Evolutionary conservation across 2,797 vertebrate genomes (phyloP).

Genomic region (Microhierax caerulescens): DNA sequence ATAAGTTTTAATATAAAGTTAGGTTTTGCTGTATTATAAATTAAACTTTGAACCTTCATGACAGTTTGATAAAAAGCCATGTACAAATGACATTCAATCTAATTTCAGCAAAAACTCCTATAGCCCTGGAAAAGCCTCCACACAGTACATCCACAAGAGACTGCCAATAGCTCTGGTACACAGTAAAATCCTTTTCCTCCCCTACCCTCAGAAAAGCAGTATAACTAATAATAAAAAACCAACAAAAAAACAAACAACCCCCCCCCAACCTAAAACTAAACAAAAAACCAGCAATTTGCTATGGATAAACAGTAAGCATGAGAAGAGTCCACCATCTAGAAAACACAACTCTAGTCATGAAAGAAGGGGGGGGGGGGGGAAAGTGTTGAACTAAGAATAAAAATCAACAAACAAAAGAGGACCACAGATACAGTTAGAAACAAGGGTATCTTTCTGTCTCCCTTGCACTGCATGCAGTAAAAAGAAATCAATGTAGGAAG

Average conservation of each 20-base stretch:
- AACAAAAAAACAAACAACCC: background rate
- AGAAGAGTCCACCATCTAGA: background rate
- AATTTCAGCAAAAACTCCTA: background rate
- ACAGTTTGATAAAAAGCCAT: background rate
- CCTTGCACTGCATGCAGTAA: background rate
- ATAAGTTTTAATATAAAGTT: background rate
- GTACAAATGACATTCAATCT: background rate
- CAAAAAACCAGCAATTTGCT: background rate
- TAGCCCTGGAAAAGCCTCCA: background rate
- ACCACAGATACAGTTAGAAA: background rate
- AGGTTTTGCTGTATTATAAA: background rate
- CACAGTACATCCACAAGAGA: background rate
- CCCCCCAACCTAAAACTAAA: accelerated
- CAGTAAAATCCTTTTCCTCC: background rate
- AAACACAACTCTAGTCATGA: background rate
- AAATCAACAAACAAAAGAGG: background rate
- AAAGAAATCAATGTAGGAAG: background rate
- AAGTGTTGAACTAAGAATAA: background rate
- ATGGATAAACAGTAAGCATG: background rate
- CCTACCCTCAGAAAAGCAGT: background rate
- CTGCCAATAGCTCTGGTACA: background rate
- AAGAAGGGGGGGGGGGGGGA: too few relatives aligned
- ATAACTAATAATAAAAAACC: too few relatives aligned
- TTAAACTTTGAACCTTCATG: background rate
- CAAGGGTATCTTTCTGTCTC: background rate